Evolutionary conservation across 2,888 invertebrate species (phyloP), one percentile per base, ranked within the genome.

Genomic region (Standfussiana lucernea): DNA sequence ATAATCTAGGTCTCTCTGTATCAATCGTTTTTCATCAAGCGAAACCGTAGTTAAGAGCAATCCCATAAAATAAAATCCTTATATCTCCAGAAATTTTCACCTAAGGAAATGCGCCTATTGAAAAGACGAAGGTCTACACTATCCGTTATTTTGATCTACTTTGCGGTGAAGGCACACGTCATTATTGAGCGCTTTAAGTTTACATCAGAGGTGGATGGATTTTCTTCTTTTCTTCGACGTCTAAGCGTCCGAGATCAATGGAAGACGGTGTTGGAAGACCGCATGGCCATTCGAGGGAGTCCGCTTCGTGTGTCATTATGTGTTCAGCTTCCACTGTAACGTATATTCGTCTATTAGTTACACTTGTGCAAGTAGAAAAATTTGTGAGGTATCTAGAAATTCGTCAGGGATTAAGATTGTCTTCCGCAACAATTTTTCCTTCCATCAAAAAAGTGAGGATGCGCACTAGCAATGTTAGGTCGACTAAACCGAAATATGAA

Each of bases 191-290:
- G 72, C 66, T 62, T 50, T 65, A 47, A 8, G 35, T 84, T 93
- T 94, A 95, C 56, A 96, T 94, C 53, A 97, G 92, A 62, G 97
- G 97, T 40, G 97, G 97, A 89, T 97, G 97, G 86, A 97, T 97
- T 91, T 97, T 97, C 89, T 97, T 97, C 88, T 97, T 97, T 90
- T 98, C 98, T 90, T 97, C 97, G 4, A 95, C 97, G 69, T 97
- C 97, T 42, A 97, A 93, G 3, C 98, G 97, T 0, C 97, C 98
- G 79, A 97, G 97, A 88, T 98, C 98, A 42, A 98, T 97, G n/a
- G 97, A 97, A 0, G 98, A 97, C 1, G 98, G 97, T 0, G 98
- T 97, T n/a, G 98, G 98, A 1, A 98, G 93, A 8, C 98, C 98
- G 79, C 98, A 97, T 0, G 98, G 98, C 93, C 98, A 96, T 82